Percentiles rank a stretch among this genome's conserved stretches.
Conservation (phyloP, 2,888 invertebrate genomes). For the Pterostichus madidus region DNA sequence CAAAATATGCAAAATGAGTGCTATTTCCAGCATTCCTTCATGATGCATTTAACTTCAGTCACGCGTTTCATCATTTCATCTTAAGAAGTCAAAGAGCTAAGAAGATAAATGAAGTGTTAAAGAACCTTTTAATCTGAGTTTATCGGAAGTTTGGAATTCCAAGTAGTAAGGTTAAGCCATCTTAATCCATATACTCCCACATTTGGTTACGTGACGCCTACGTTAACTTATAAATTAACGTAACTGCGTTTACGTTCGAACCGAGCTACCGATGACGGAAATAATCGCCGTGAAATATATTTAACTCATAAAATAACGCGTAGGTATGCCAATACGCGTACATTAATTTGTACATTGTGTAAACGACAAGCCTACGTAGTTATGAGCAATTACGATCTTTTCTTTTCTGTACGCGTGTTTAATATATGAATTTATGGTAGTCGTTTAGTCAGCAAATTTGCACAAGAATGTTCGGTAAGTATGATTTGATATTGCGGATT, state of each 20-base stretch:
- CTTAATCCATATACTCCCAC: slow-evolving; percentile 10
- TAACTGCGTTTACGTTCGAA: slow-evolving; percentile 29
- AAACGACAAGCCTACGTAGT: not conserved
- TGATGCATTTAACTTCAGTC: too few species aligned
- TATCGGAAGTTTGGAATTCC: not conserved
- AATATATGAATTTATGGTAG: slow-evolving; percentile 11
- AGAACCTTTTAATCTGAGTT: slow-evolving; percentile 14
- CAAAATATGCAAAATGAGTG: too few species aligned
- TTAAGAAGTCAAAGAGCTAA: not conserved
- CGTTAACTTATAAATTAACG: slow-evolving; percentile 37
- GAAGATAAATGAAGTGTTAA: slow-evolving; percentile 10
- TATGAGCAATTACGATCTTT: not conserved
- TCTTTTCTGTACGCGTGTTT: not conserved
- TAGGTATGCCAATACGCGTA: slow-evolving; percentile 2
- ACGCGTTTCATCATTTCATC: too few species aligned
- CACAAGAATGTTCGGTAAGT: slow-evolving; percentile 10
- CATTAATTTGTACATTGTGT: not conserved
- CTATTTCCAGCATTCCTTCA: too few species aligned
- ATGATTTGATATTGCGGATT: not conserved
- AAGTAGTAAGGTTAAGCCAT: not conserved
- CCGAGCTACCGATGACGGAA: slow-evolving; percentile 36
- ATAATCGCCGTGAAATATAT: slow-evolving; percentile 19
- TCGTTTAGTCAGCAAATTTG: slow-evolving; percentile 6
- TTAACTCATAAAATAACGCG: slow-evolving; percentile 22
- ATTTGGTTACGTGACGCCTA: slow-evolving; percentile 3